Evolutionary conservation across 1,140 invertebrate species (phyloP), one percentile per base, ranked within the genome.

Genomic region (Magallana angulata): DNA sequence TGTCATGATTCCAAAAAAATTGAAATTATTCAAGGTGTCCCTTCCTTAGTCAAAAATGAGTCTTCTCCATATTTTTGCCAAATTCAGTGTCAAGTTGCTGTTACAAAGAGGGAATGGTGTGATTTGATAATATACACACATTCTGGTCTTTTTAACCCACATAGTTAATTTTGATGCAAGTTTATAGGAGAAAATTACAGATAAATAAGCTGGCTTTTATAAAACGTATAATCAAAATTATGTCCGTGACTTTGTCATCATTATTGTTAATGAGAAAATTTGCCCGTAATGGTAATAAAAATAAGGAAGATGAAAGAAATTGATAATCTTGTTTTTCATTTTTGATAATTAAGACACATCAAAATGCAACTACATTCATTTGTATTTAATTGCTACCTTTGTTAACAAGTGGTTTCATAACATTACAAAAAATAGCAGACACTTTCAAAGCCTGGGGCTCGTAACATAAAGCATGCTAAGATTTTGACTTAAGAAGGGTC

Each of bases 381-480:
- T 62, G 11, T n/a, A 12, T 62, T 62, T 62, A 62, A 1, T 62
- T 62, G 60, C n/a, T 62, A 12, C 11, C n/a, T n/a, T 62, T 62
- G 60, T n/a, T 62, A 12, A 62, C 60, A 62, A 62, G 60, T 62
- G 60, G n/a, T 62, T 62, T 62, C 60, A 62, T 62, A 12, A 62
- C 11, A 12, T 62, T 62, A 62, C 60, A 62, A 12, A 62, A 62
- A 11, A 62, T n/a, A 12, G 60, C 60, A 62, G 60, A 62, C n/a
- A 62, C 60, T 62, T 62, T 62, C 60, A 62, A 62, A 62, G 60
- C 60, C 60, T 62, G 60, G n/a, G n/a, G n/a, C n/a, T n/a, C n/a
- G n/a, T n/a, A n/a, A n/a, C n/a, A n/a, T n/a, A n/a, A n/a, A n/a
- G n/a, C n/a, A n/a, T n/a, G n/a, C n/a, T n/a, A n/a, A n/a, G n/a